phyloP scores from a whole-genome alignment of 2,113 vertebrate species.

The Tautogolabrus adspersus region DNA sequence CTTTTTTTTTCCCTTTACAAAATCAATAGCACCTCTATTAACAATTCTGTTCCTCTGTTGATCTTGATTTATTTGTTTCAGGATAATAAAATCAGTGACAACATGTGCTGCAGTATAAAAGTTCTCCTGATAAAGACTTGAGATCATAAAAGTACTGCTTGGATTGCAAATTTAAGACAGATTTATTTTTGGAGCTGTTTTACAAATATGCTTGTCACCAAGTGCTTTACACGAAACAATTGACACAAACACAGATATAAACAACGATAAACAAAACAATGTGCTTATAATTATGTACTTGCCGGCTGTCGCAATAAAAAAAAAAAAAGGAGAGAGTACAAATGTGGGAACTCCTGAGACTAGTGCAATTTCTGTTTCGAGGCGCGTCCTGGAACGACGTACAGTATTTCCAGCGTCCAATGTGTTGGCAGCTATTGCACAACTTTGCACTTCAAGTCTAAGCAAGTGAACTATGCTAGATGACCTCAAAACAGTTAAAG shows the following conservation, averaged over 20 bases:
- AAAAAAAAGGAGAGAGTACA: slow-evolving; percentile 29
- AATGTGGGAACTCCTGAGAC: slow-evolving; percentile 67
- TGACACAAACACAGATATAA: slow-evolving; percentile 51
- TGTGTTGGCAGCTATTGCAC: slow-evolving; percentile 65
- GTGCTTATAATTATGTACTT: slow-evolving; percentile 58
- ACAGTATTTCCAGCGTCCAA: slow-evolving; percentile 43
- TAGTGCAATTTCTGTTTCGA: slow-evolving; percentile 53
- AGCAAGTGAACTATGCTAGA: slow-evolving; percentile 58
- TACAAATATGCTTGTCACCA: slow-evolving; percentile 61
- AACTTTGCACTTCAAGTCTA: slow-evolving; percentile 63
- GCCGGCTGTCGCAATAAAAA: slow-evolving; percentile 28
- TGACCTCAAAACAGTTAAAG: slow-evolving; percentile 54
- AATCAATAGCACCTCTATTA: not conserved
- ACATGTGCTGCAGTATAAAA: not conserved
- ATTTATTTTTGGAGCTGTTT: slow-evolving; percentile 66
- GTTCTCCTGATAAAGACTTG: slow-evolving; percentile 5
- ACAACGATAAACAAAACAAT: slow-evolving; percentile 45
- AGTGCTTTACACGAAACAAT: slow-evolving; percentile 66
- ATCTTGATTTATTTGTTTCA: slow-evolving; percentile 17
- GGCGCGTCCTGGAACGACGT: slow-evolving; percentile 44
- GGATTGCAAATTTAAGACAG: slow-evolving; percentile 73
- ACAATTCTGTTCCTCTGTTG: not conserved
- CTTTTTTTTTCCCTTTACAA: not conserved
- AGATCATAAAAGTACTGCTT: slow-evolving; percentile 23
- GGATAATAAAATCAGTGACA: slow-evolving; percentile 7